Conservation (phyloP, 2,888 invertebrate species). For the Drosophila monieri region DNA sequence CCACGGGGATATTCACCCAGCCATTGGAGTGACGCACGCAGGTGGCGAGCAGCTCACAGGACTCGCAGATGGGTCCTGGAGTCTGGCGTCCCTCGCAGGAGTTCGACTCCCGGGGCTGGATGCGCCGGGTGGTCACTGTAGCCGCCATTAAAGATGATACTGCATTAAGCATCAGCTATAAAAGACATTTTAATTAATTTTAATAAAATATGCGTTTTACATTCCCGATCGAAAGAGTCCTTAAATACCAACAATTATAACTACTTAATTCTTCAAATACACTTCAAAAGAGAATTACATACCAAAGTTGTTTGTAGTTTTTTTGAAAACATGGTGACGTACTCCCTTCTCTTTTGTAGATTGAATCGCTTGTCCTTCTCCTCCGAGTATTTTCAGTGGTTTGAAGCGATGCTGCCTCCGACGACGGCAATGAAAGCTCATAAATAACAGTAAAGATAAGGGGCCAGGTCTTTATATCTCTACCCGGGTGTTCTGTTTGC, state of each 20-base stretch:
- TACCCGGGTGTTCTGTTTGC: slow-evolving; percentile 30
- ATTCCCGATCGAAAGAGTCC: too few species aligned
- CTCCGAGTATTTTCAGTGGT: slow-evolving; percentile 48
- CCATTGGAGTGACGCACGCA: slow-evolving; percentile 81
- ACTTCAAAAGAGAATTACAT: slow-evolving; percentile 7
- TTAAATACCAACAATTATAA: too few species aligned
- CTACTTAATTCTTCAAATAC: too few species aligned
- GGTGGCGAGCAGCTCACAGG: slow-evolving; percentile 82
- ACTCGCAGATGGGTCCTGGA: slow-evolving; percentile 82
- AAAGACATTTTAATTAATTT: background rate
- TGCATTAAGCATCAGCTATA: slow-evolving; percentile 50
- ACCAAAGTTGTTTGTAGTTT: slow-evolving; percentile 49
- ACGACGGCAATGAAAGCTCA: slow-evolving; percentile 48
- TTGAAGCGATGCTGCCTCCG: slow-evolving; percentile 57
- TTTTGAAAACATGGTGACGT: slow-evolving; percentile 53
- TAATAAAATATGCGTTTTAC: background rate
- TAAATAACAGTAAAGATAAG: slow-evolving; percentile 59
- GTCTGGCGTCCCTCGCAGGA: slow-evolving; percentile 79
- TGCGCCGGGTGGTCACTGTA: slow-evolving; percentile 51
- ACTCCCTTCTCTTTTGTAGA: slow-evolving; percentile 1
- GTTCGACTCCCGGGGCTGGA: slow-evolving; percentile 79
- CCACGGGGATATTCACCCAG: slow-evolving; percentile 83
- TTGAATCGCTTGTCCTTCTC: slow-evolving; percentile 51
- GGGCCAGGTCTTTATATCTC: slow-evolving; percentile 28
- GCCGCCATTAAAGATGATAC: slow-evolving; percentile 36